Base-by-base conservation (phyloP, 2,113 vertebrate species). In the Rafetus swinhoei region DNA sequence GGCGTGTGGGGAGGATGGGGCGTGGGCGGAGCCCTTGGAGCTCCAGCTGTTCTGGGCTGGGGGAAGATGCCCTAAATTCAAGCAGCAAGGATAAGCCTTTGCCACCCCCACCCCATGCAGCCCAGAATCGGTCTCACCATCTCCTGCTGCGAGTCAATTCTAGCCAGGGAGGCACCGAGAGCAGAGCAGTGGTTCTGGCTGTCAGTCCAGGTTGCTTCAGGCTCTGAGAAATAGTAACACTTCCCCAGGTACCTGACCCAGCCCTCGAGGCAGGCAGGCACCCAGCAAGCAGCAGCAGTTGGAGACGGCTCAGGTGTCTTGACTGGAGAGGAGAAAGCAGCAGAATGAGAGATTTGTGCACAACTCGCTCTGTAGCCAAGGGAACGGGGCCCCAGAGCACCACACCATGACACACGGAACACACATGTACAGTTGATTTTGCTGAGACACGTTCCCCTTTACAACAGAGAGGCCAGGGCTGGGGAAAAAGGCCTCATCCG, bases 21-120 rank as follows among this genome's bases (percentile, higher is more conserved):
- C 1, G 8, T 69, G 65, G 16, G 1, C 29, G 3, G 7, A 18
- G 65, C 32, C 1, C 65, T n/a, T 7, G 1, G 65, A 1, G 1
- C n/a, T 35, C 65, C 25, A 32, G 65, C 32, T n/a, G 16, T 32
- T 65, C 62, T 32, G 62, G 14, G 62, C 29, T 9, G 62, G 29
- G 62, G 16, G 8, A n/a, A 69, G 29, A 19, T 69, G 62, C 29
- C 60, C 14, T 69, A 35, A 69, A 69, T 35, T 69, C 32, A 69
- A 69, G 62, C 62, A 69, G 7, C 62, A 69, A n/a, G 62, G 62
- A 0, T 15, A n/a, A 65, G 6, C 32, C 29, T 69, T 16, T 69
- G 32, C 8, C 32, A n/a, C 62, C 62, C 62, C 29, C 14, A 16
- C 29, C 62, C 29, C 15, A 25, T n/a, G 29, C 62, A 65, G 62